A percentile compares a stretch with the other conserved stretches of the same genome.
These are phyloP conservation scores for Dasyprocta punctata DNA, from an alignment of 2,113 vertebrate genomes.

Conservation along the genomic window DNA sequence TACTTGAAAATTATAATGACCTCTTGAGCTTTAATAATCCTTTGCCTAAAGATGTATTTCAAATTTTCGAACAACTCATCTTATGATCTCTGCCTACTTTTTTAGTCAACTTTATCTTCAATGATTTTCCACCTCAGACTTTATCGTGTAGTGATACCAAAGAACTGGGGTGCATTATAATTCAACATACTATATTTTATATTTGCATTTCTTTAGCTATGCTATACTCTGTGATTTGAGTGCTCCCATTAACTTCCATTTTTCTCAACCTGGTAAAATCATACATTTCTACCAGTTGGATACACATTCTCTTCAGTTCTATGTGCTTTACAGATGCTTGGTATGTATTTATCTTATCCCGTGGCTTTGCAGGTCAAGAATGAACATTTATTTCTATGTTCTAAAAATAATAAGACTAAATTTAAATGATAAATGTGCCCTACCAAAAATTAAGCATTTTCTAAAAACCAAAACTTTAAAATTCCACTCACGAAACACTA, in stretches of 20 bases:
- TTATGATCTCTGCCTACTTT: background rate
- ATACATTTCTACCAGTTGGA: background rate
- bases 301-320: background rate
- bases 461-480: conserved; percentile 5
- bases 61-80: background rate
- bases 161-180: too few species aligned
- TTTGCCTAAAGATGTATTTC: background rate
- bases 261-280: background rate
- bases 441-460: background rate
- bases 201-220: background rate
- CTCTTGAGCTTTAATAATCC: background rate
- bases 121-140: background rate
- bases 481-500: background rate
- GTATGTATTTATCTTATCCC: background rate
- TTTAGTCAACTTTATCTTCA: background rate
- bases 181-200: background rate
- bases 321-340: background rate
- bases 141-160: background rate
- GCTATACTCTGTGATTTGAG: background rate
- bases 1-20: background rate
- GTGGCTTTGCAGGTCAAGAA: background rate
- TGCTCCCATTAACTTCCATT: background rate
- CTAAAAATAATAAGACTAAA: background rate
- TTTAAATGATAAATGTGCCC: background rate
- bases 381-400: background rate